Evolutionary conservation across 2,797 vertebrate species (phyloP).

Genomic region (Crenuchus spilurus): DNA sequence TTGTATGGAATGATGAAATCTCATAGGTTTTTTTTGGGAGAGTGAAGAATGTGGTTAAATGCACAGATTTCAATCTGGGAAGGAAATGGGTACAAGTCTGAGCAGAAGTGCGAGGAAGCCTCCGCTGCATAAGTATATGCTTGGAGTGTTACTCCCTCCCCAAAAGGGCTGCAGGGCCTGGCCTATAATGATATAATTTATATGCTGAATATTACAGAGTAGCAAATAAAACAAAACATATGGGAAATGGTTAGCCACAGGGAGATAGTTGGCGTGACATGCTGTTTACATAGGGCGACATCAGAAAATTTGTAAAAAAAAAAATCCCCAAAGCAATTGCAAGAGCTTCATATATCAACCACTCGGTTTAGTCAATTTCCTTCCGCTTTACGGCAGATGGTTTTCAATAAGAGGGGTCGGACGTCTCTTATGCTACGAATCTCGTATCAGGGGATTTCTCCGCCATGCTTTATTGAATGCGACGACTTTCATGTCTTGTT

Average conservation of each 20-base stretch:
- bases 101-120: conserved; percentile 70
- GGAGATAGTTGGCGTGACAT: conserved; percentile 61
- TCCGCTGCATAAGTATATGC: conserved; percentile 58
- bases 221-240: conserved; percentile 49
- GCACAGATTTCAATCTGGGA: conserved; percentile 66
- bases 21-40: conserved; percentile 49
- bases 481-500: background rate
- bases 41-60: conserved; percentile 64
- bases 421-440: background rate
- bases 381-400: background rate
- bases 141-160: conserved; percentile 54
- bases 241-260: conserved; percentile 61
- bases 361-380: conserved; percentile 4
- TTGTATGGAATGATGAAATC: conserved; percentile 74
- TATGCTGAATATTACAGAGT: conserved; percentile 58
- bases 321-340: conserved; percentile 1
- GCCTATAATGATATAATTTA: conserved; percentile 61
- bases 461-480: background rate
- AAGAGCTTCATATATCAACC: background rate
- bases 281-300: conserved; percentile 60
- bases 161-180: conserved; percentile 61
- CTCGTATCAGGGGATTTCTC: background rate
- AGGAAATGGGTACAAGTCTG: conserved; percentile 75
- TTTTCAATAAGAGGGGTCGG: background rate
- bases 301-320: conserved; percentile 40